Percentiles rank a stretch among this genome's conserved stretches.
Conservation (phyloP, 2,797 vertebrate species). For the Acanthurus tractus region DNA sequence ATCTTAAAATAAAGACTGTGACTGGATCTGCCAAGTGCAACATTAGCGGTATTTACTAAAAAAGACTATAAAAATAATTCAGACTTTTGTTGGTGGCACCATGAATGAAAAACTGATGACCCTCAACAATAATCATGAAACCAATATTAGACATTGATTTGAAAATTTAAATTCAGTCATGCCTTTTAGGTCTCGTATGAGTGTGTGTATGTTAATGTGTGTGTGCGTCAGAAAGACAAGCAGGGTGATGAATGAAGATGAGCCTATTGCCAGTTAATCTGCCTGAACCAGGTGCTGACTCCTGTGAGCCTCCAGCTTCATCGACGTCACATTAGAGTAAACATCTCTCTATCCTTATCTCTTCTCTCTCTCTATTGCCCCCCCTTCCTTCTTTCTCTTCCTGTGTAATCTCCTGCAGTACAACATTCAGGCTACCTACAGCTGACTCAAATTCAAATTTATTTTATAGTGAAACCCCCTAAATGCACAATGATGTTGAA, state of each 20-base stretch:
- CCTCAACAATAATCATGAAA: conserved; percentile 16
- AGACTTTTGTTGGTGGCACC: neutral
- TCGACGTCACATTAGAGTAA: conserved; percentile 41
- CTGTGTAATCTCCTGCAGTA: conserved; percentile 6
- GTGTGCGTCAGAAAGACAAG: conserved; percentile 30
- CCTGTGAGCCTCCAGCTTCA: conserved; percentile 39
- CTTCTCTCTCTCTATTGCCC: neutral
- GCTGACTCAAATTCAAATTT: conserved; percentile 27
- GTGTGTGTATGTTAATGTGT: conserved; percentile 25
- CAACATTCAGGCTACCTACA: conserved; percentile 15
- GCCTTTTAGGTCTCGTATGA: neutral
- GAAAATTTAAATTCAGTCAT: conserved; percentile 24
- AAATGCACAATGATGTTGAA: neutral
- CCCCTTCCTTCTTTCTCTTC: neutral
- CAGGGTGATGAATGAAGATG: conserved; percentile 66
- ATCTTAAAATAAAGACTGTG: conserved; percentile 33
- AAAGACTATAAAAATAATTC: neutral
- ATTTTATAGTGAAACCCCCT: neutral
- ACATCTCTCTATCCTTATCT: conserved; percentile 40
- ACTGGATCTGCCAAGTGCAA: conserved; percentile 45
- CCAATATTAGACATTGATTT: neutral
- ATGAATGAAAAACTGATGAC: conserved; percentile 23
- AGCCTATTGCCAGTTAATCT: conserved; percentile 64
- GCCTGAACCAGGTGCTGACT: conserved; percentile 45
- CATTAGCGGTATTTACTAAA: conserved; percentile 20